Base-by-base conservation (phyloP, 2,888 invertebrate species). In the Smittia aterrima region DNA sequence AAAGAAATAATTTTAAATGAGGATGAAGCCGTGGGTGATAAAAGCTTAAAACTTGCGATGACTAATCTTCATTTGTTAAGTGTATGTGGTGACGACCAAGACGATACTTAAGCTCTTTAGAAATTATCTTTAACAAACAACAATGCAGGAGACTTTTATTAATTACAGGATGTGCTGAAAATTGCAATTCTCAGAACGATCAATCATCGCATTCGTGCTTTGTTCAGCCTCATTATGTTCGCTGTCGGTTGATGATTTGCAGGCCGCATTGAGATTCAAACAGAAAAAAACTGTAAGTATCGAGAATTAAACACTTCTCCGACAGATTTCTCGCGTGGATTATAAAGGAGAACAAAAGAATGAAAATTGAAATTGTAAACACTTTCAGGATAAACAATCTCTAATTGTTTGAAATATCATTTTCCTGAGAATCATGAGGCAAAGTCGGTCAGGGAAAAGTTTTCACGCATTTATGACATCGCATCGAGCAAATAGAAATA, bases 141-240 rank as follows among this genome's bases (percentile, higher is more conserved):
- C 66, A 68, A 68, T 68, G 41, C 47, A 47, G 20, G 16, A 11
- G 22, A 24, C 41, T 25, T 20, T 47, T 13, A 68, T 68, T 68
- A 68, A 68, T 68, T 47, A 53, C 68, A 68, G 68, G 47, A 68
- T 68, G 68, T 68, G 47, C 24, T 53, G 24, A 68, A 24, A 13
- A 53, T 68, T 68, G 47, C 68, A 68, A 68, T 13, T 11, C 47
- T 68, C 53, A 24, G 13, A 53, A 68, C 47, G 22, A 68, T 68
- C 47, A 41, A 68, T 68, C 68, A 68, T 47, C 47, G 16, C 25
- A n/a, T n/a, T 47, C 47, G 47, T 11, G 47, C 47, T 47, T 47
- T 47, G 47, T 47, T 47, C 16, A n/a, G 47, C n/a, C 47, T 47
- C 47, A 47, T 47, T 47, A 47, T 47, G 47, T 47, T 47, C 47